phyloP scores from a whole-genome alignment of 1,140 invertebrate species.

The Pseudomyrmex pallidus region DNA sequence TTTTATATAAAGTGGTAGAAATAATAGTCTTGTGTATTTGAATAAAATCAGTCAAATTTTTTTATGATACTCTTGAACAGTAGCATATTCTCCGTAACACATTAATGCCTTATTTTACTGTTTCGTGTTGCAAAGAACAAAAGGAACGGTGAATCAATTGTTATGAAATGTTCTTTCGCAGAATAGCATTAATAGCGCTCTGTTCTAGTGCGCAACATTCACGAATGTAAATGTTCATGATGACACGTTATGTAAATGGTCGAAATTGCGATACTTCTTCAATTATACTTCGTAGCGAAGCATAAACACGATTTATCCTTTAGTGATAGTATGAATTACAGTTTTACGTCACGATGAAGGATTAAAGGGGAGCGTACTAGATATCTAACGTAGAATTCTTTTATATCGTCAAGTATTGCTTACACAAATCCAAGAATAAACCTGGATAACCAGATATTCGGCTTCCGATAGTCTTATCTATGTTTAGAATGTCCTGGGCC shows the following conservation, averaged over 20 bases:
- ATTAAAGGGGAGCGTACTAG: not conserved
- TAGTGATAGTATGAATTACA: not conserved
- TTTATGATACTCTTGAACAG: too few relatives aligned
- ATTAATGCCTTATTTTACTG: too few relatives aligned
- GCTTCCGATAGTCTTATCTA: conserved; percentile 44
- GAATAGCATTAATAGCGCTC: not conserved
- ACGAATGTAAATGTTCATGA: not conserved
- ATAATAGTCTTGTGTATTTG: too few relatives aligned
- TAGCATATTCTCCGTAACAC: too few relatives aligned
- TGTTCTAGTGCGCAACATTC: not conserved
- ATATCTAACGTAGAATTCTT: not conserved
- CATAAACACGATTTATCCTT: conserved; percentile 43
- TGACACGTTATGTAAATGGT: conserved; percentile 27
- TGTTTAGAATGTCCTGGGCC: conserved; percentile 46
- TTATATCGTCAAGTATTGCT: conserved; percentile 40
- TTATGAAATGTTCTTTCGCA: too few relatives aligned
- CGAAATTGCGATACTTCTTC: conserved; percentile 6
- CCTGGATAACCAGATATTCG: conserved; percentile 49
- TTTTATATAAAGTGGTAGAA: too few relatives aligned
- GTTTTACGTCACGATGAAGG: not conserved
- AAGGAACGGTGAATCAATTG: too few relatives aligned
- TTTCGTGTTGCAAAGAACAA: too few relatives aligned
- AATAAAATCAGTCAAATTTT: too few relatives aligned
- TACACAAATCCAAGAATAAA: conserved; percentile 73
- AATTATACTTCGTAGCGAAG: conserved; percentile 41